Evolutionary conservation across 2,797 vertebrate genomes (phyloP), one percentile per base, ranked within the genome.

Genomic region (Notoglanidium macrostoma): DNA sequence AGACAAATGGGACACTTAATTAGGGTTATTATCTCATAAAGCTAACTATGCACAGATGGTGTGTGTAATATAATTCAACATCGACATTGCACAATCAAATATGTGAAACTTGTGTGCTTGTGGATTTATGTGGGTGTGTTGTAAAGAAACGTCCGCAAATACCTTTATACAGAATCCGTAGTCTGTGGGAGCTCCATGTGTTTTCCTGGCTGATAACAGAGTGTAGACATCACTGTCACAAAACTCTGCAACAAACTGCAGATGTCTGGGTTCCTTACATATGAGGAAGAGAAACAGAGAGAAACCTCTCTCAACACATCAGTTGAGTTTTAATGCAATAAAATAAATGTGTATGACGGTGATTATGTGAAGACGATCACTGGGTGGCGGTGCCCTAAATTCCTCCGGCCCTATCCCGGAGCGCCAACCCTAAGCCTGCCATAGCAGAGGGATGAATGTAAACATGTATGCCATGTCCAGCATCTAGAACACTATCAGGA

Each of bases 131-230:
- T 82, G 83, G 81, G 84, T 49, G 82, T 87, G 83, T 87, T 80
- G 59, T n/a, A 23, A 67, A 72, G 55, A 68, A 68, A 61, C 70
- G 14, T 14, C 65, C 7, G 51, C 90, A 95, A 88, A 93, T 94
- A 99, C 98, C 98, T 99, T 99, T 93, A 99, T 96, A 92, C 97
- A 98, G 95, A 99, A 98, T 93, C 96, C 97, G 90, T 96, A 98
- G 94, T 96, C 97, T 89, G 97, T 95, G 6, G 98, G 98, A 14
- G 97, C 96, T 89, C 97, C 97, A 0, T 97, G 96, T 84, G 95
- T 94, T 92, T 98, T 99, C 95, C 95, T 97, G 93, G 96, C 96
- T 77, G 97, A 95, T 92, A 97, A 90, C 90, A 97, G 93, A 54
- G 96, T 95, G 94, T 97, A 99, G 92, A 98, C 94, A 87, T 98